Base-by-base conservation (phyloP, 2,797 vertebrate genomes). In the Anabas testudineus region DNA sequence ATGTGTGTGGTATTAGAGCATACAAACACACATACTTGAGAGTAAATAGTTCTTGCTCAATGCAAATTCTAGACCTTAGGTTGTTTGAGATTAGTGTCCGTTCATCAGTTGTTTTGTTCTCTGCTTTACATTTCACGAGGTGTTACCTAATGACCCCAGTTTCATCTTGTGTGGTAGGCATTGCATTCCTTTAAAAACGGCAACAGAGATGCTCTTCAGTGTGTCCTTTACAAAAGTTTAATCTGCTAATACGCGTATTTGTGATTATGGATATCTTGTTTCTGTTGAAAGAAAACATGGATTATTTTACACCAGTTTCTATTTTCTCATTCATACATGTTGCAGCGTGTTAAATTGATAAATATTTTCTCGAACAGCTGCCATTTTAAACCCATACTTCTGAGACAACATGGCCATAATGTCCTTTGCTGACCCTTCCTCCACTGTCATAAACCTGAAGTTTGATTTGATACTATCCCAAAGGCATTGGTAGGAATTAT, bases 381-480 rank as follows among this genome's bases (percentile, higher is more conserved):
- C 39, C 7, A 43, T 48, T 71, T 60, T 7, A 45, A 52, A 21
- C 30, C 12, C 54, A 52, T 64, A 21, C 13, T 28, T 51, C 18
- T 13, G 9, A 75, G 56, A 78, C 65, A 67, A 7, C 45, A 47
- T 1, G 10, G 42, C 36, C 10, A n/a, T 55, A 41, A 49, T 63
- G 67, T 83, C 70, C 71, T 65, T 55, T 76, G 7, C 71, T 69
- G 60, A 74, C 72, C 61, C 51, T 14, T 67, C 56, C 68, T 36
- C 19, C 22, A 37, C 36, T 32, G 45, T 81, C 49, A 73, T 74
- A 80, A 83, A 82, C 51, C 14, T 66, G 45, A 64, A 48, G 73
- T 86, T 75, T 84, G 83, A 86, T 82, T 90, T 76, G 51, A 87
- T 67, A 37, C 59, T 56, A 39, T 82, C 83, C 82, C 73, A 78